Base-by-base conservation (phyloP, 2,797 vertebrate species). In the Mionectes olivaceus region DNA sequence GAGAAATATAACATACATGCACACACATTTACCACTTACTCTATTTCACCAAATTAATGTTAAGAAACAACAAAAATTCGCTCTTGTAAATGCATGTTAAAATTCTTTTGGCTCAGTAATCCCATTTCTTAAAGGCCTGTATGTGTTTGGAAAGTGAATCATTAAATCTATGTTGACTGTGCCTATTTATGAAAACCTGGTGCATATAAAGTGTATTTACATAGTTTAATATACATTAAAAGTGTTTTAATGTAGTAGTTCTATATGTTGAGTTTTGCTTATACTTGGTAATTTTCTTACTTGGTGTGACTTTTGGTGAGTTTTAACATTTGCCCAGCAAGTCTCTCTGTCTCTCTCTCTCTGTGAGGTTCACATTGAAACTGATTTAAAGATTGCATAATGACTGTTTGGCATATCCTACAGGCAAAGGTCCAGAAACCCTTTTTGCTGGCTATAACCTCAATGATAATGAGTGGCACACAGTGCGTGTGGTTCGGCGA, bases 401-500 rank as follows among this genome's bases (percentile, higher is more conserved):
- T 98, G 98, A 98, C 96, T 98, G 97, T 99, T 98, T 99, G 99
- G 98, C 98, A 99, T 99, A 98, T 99, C 97, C 99, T 98, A 98
- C 99, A 99, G 99, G 99, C 98, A 99, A 99, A 98, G 99, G 99
- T 97, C 99, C 99, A 97, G 99, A 99, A 98, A 99, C 99, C 88
- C 99, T 99, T 98, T 99, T 99, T 98, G 99, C 99, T 77, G 99
- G 99, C 98, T 99, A 99, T 98, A 99, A 99, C 98, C 98, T 99
- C 98, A 99, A 99, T 98, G 99, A 99, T 98, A 99, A 99, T 93
- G 99, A 99, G 95, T 99, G 99, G 99, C 99, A 99, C 98, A 99
- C 99, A 19, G 99, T 99, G 43, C 99, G 99, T 96, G 99, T 99
- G 97, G 99, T 99, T 97, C 99, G 99, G 89, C 98, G 99, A 97